Base-by-base conservation (phyloP, 2,797 vertebrate genomes). In the Ambastaia sidthimunki region DNA sequence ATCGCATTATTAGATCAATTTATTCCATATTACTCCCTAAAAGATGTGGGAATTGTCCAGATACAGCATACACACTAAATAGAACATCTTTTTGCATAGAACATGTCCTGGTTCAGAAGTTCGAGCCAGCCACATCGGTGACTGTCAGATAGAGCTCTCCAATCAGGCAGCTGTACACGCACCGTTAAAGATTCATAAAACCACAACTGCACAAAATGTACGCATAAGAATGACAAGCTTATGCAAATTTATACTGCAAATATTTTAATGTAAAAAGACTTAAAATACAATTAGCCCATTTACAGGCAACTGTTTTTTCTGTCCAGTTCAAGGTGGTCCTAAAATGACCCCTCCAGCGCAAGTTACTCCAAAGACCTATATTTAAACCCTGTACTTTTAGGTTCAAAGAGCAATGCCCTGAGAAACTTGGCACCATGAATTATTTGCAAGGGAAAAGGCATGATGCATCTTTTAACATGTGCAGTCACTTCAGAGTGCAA, bases 381-480 rank as follows among this genome's bases (percentile, higher is more conserved):
- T 93, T 94, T 90, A 91, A 90, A 90, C 87, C 86, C 80, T 91
- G 87, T 89, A 83, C 87, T 83, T 91, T 92, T 88, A 92, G 92
- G 92, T 92, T 94, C 92, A 94, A 92, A 91, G 91, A 90, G 88
- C 91, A 89, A 92, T 90, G 85, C 91, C 91, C 85, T 68, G 76
- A 76, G 86, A 88, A 88, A 91, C 81, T 80, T 77, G 85, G 80
- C 41, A 82, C 86, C 90, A 92, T 94, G 84, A 93, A 94, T 94
- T 93, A 94, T 94, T 93, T 92, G 91, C 83, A 77, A 92, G 89
- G 90, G 87, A 90, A 91, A 91, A 92, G 90, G 89, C 91, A 91
- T 90, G 92, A 93, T 93, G 93, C 92, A 93, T 94, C 92, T 94
- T 96, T 93, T 96, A 96, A 97, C 95, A 92, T 95, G 95, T 96